Percentiles rank a stretch among this genome's conserved stretches.
Conservation (phyloP, 2,797 vertebrate genomes). For the Oryzias sinensis region DNA sequence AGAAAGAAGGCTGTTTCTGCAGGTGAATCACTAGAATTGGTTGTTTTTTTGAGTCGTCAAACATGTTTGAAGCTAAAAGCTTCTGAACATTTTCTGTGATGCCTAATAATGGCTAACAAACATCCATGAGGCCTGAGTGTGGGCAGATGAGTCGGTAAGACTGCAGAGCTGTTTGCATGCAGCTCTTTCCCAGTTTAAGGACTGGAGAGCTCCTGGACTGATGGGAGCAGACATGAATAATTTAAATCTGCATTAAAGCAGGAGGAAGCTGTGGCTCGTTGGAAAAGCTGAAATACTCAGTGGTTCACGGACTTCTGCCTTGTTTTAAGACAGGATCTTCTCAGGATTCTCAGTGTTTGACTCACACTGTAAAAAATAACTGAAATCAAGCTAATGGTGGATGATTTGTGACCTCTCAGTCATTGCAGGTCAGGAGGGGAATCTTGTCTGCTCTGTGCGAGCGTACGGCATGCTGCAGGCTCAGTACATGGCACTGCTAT, state of each 20-base stretch:
- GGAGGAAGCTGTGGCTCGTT: slow-evolving; percentile 64
- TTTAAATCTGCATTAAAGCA: slow-evolving; percentile 65
- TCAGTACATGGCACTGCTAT: slow-evolving; percentile 68
- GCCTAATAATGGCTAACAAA: too few relatives aligned
- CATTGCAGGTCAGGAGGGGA: slow-evolving; percentile 18
- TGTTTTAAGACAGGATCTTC: slow-evolving; percentile 19
- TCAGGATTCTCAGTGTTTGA: slow-evolving; percentile 8
- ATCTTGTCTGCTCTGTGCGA: slow-evolving; percentile 45
- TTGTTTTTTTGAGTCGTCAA: too few relatives aligned
- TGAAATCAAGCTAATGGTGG: slow-evolving; percentile 6
- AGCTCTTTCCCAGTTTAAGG: slow-evolving; percentile 31
- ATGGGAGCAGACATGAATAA: slow-evolving; percentile 69
- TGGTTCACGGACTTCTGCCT: slow-evolving; percentile 47
- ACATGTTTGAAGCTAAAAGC: too few relatives aligned
- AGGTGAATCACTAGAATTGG: too few relatives aligned
- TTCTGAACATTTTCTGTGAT: too few relatives aligned
- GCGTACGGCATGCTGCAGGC: slow-evolving; percentile 60
- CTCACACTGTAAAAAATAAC: slow-evolving; percentile 1
- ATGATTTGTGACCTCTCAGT: slow-evolving; percentile 21
- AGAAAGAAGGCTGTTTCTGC: too few relatives aligned
- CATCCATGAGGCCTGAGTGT: too few relatives aligned
- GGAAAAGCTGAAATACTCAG: slow-evolving; percentile 54
- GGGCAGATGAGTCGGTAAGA: too few relatives aligned
- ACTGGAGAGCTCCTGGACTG: slow-evolving; percentile 44
- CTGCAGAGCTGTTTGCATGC: slow-evolving; percentile 5